These are phyloP conservation scores for Lasioglossum marginatum DNA, from an alignment of 2,888 invertebrate species.

Conservation along the genomic window DNA sequence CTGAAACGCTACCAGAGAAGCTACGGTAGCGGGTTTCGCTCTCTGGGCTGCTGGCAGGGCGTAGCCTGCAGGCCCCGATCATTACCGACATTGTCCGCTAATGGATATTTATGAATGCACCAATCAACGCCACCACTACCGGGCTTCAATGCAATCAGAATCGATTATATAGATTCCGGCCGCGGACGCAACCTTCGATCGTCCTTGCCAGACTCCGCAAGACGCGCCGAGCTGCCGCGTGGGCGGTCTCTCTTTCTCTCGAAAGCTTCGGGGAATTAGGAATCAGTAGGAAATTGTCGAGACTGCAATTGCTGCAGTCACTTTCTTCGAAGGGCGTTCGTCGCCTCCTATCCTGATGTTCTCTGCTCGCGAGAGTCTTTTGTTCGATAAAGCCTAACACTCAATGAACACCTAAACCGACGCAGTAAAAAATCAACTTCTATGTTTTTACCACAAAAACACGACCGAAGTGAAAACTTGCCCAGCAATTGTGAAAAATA, in stretches of 20 bases:
- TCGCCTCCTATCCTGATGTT: neutral
- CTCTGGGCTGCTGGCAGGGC: constrained; percentile 73
- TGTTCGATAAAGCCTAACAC: too few species aligned
- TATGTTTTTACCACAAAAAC: too few species aligned
- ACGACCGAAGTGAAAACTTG: too few species aligned
- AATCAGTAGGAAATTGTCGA: constrained; percentile 48
- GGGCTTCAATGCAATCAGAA: constrained; percentile 85
- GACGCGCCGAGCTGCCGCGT: constrained; percentile 22
- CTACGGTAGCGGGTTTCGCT: constrained; percentile 72
- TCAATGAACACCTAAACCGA: too few species aligned
- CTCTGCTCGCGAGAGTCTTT: neutral
- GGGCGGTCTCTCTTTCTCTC: constrained; percentile 40
- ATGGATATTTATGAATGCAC: constrained; percentile 85
- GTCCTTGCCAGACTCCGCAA: constrained; percentile 62
- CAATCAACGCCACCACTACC: constrained; percentile 84
- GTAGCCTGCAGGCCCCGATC: constrained; percentile 82
- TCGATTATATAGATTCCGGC: constrained; percentile 83
- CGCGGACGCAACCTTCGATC: constrained; percentile 65
- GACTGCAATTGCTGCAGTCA: constrained; percentile 14
- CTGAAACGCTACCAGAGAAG: constrained; percentile 74
- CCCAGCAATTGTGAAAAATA: too few species aligned
- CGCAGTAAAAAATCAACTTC: too few species aligned
- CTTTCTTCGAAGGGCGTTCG: neutral
- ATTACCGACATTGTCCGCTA: constrained; percentile 84
- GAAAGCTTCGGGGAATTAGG: constrained; percentile 41